Percentiles rank a stretch among this genome's conserved stretches.
Evolutionary conservation across 2,888 invertebrate genomes (phyloP).

Genomic region (Ferdinandea cuprea): DNA sequence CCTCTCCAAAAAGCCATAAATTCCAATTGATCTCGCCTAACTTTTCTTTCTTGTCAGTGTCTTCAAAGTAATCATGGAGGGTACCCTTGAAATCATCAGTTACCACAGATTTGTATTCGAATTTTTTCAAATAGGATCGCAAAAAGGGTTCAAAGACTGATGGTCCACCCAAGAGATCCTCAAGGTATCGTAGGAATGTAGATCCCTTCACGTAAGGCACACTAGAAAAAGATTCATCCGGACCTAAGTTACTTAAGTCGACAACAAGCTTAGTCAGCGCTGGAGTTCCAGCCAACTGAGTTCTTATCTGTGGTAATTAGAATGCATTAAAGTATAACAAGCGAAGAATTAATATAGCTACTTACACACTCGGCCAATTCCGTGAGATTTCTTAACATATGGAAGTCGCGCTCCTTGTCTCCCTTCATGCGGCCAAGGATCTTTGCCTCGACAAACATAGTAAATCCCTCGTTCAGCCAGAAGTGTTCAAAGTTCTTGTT

Average conservation of each 20-base stretch:
- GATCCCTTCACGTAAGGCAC: conserved; percentile 98
- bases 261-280: conserved; percentile 92
- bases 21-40: conserved; percentile 91
- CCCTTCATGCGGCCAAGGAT: conserved; percentile 89
- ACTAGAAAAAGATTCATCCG: conserved; percentile 95
- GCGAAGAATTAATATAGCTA: conserved; percentile 5
- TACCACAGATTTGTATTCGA: conserved; percentile 91
- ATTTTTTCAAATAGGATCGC: conserved; percentile 90
- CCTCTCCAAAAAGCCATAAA: conserved; percentile 90
- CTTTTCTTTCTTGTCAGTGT: conserved; percentile 82
- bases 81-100: conserved; percentile 91
- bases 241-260: conserved; percentile 90
- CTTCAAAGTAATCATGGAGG: conserved; percentile 88
- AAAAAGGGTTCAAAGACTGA: conserved; percentile 92
- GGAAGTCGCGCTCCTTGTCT: conserved; percentile 89
- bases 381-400: conserved; percentile 90
- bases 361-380: conserved; percentile 90
- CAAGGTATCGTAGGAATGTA: conserved; percentile 93
- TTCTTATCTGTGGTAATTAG: conserved; percentile 82
- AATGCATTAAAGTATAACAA: not conserved
- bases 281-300: conserved; percentile 86
- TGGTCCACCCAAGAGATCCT: conserved; percentile 91
- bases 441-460: conserved; percentile 95
- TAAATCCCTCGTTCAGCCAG: conserved; percentile 97
- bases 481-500: conserved; percentile 97